A percentile compares a stretch with the other conserved stretches of the same genome.
phyloP scores from a whole-genome alignment of 2,113 vertebrate species.

The Trematocara marginatum region DNA sequence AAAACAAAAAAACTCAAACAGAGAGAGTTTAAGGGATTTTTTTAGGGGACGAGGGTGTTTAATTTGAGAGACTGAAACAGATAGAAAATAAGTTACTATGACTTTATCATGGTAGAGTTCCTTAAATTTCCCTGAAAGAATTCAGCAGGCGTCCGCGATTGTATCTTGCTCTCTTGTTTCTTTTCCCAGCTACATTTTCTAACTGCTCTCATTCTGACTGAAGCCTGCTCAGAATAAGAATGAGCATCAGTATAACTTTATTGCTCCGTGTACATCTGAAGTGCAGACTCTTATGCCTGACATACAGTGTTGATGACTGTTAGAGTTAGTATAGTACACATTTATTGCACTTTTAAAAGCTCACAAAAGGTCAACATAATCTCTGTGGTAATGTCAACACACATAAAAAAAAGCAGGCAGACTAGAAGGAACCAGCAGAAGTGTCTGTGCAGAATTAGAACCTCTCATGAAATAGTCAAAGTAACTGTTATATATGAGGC shows the following conservation, averaged over 20 bases:
- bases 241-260: not conserved
- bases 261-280: not conserved
- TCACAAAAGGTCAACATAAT: not conserved
- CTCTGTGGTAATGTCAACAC: not conserved
- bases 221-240: not conserved
- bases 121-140: constrained; percentile 15
- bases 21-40: not conserved
- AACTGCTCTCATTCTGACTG: not conserved
- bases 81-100: not conserved
- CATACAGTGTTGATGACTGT: not conserved
- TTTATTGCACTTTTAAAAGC: not conserved
- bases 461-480: not conserved
- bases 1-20: not conserved
- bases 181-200: not conserved
- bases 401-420: not conserved
- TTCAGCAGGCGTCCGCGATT: constrained; percentile 17
- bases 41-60: not conserved
- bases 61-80: not conserved
- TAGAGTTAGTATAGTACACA: not conserved
- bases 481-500: not conserved
- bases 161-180: not conserved
- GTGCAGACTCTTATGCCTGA: not conserved
- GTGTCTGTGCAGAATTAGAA: not conserved
- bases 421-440: not conserved
- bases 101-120: constrained; percentile 19